Evolutionary conservation across 2,888 invertebrate genomes (phyloP), one percentile per base, ranked within the genome.

Genomic region (Eilema depressum): DNA sequence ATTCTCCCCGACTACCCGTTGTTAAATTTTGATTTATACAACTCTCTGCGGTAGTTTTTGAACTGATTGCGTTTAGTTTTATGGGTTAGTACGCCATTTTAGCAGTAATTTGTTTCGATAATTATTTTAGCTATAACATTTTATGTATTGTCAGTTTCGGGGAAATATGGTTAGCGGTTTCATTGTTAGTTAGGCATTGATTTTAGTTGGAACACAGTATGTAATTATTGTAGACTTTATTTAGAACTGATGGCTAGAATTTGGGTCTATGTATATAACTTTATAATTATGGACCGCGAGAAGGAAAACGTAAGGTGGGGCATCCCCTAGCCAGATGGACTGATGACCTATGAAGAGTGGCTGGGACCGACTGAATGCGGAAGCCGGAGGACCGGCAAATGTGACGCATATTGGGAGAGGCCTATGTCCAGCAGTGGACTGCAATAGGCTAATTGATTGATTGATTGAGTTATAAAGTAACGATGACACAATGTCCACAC

Each of bases 11-110:
- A 83, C 84, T 81, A 81, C 77, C 83, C 86, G 87, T 90, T 89
- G 89, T 89, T 89, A 86, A 88, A 85, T 84, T 87, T 86, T 92
- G 92, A 93, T 92, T 92, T 92, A 92, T 88, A 80, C 80, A 85
- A 82, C 87, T 86, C 85, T 85, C 85, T 85, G 84, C 87, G 86
- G 84, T 89, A 90, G 89, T 90, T 92, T 92, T 92, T 92, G 92
- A 91, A 85, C 82, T 88, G 89, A 91, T 89, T 87, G 86, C 87
- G 86, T 86, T 88, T 91, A 91, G 91, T 91, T 91, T 91, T 91
- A 90, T 88, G 87, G 83, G 85, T 83, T 83, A 81, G 75, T 76
- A 80, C 80, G 81, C 82, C 81, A 82, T 86, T 85, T 81, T 76
- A 77, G 76, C 78, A 84, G 86, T 88, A 84, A 87, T 87, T 86